These are phyloP conservation scores for Thera britannica DNA, from an alignment of 2,888 invertebrate genomes.

Conservation along the genomic window DNA sequence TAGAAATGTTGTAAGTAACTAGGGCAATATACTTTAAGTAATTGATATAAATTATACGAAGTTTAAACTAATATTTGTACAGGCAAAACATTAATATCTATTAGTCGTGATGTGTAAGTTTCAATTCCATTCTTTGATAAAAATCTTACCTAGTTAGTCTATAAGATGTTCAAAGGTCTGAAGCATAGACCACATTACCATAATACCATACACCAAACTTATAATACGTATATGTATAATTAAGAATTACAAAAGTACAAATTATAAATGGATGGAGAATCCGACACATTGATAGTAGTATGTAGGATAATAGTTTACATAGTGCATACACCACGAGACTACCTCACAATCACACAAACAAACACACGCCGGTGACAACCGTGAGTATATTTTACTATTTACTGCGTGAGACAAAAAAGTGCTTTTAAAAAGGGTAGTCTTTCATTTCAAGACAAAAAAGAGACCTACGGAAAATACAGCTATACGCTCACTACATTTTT, in stretches of 20 bases:
- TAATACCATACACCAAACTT: background rate
- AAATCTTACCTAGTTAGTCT: background rate
- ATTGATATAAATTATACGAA: constrained; percentile 17
- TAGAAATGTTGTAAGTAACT: constrained; percentile 31
- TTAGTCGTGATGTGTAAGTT: constrained; percentile 3
- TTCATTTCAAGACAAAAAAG: background rate
- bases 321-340: constrained; percentile 66
- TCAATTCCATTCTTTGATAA: constrained; percentile 6
- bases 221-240: background rate
- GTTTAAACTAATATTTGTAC: constrained; percentile 16
- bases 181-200: background rate
- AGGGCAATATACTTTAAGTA: constrained; percentile 63
- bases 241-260: background rate
- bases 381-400: constrained; percentile 72
- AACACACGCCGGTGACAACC: constrained; percentile 62
- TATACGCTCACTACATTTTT: background rate
- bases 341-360: constrained; percentile 61
- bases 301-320: constrained; percentile 5
- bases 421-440: constrained; percentile 8
- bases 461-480: background rate
- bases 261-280: background rate
- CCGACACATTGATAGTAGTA: background rate
- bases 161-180: background rate
- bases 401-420: constrained; percentile 54
- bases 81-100: background rate